Conservation (phyloP, 2,797 vertebrate genomes). For the Brachyalestes nurse region DNA sequence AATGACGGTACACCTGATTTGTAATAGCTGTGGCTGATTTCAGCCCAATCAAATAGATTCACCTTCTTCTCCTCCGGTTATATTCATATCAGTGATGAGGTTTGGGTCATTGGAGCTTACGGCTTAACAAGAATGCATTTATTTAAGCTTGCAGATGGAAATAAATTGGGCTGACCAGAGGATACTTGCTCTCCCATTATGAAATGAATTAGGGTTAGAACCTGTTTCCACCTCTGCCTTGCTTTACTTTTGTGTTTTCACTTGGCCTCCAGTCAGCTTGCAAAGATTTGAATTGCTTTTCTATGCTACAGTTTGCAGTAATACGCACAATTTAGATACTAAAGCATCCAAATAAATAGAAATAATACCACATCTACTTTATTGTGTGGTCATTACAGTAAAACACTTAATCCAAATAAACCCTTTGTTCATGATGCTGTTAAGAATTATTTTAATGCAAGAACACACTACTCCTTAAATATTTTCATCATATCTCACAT, state of each 20-base stretch:
- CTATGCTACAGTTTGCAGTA: not conserved
- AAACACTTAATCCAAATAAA: not conserved
- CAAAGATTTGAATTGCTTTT: not conserved
- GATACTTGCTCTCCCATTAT: too few relatives aligned
- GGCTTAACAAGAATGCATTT: not conserved
- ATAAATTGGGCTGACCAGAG: not conserved
- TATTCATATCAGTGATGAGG: conserved; percentile 2
- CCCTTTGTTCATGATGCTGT: not conserved
- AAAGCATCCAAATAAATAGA: not conserved
- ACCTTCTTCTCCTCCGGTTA: not conserved
- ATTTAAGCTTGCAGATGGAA: not conserved
- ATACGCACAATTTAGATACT: not conserved
- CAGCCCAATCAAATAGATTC: not conserved
- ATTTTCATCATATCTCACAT: not conserved
- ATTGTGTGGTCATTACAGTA: not conserved
- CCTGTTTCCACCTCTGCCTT: not conserved
- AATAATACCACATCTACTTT: not conserved
- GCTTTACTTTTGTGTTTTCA: not conserved
- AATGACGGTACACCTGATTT: too few relatives aligned
- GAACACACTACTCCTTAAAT: not conserved
- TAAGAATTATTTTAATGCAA: not conserved
- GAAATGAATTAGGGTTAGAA: not conserved
- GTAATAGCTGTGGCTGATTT: not conserved
- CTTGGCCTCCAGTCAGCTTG: not conserved
- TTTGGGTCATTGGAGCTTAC: not conserved